Conservation (phyloP, 2,888 invertebrate species). For the Globia sparganii region DNA sequence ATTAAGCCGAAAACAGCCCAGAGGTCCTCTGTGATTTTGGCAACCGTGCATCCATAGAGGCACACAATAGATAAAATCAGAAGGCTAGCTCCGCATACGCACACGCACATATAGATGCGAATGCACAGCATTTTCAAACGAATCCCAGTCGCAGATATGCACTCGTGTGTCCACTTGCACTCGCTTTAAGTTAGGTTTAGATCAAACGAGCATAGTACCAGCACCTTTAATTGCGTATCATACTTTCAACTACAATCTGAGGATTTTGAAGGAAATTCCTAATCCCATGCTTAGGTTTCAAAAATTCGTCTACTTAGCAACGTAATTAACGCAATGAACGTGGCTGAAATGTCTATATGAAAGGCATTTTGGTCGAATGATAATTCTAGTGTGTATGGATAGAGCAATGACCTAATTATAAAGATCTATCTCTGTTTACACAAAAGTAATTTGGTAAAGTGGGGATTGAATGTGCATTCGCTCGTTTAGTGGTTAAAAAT, state of each 20-base stretch:
- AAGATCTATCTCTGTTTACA: not conserved
- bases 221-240: not conserved
- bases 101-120: rapidly evolving
- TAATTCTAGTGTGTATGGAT: not conserved
- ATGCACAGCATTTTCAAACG: not conserved
- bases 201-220: not conserved
- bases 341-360: not conserved
- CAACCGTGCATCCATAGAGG: conserved; percentile 31
- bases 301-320: not conserved
- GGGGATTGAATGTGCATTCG: not conserved
- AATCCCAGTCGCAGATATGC: not conserved
- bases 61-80: not conserved
- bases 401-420: not conserved
- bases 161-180: not conserved
- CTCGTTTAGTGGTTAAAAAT: not conserved
- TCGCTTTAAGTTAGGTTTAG: not conserved
- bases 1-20: conserved; percentile 47
- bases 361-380: not conserved
- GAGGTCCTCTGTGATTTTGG: conserved; percentile 54
- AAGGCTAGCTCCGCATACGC: not conserved
- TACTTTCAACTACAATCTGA: not conserved
- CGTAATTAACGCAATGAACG: not conserved
- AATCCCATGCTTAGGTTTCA: not conserved
- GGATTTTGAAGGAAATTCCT: not conserved
- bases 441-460: not conserved